Evolutionary conservation across 1,140 invertebrate genomes (phyloP).

Genomic region (Drosophila littoralis): DNA sequence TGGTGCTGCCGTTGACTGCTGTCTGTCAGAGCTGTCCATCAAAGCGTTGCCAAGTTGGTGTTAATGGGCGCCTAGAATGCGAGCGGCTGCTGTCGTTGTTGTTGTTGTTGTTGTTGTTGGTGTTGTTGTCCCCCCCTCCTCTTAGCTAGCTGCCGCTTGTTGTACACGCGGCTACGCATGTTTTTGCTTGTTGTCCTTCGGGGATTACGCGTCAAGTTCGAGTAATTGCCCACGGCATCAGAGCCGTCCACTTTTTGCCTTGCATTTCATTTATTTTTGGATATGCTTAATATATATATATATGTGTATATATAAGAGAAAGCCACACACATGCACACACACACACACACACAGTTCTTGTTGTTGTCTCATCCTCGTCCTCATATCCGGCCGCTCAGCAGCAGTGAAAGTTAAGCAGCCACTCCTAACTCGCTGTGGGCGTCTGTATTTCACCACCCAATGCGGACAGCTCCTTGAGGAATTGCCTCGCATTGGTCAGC

Average conservation of each 20-base stretch:
- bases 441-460: constrained; percentile 89
- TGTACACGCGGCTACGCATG: constrained; percentile 73
- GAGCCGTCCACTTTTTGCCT: constrained; percentile 45
- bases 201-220: constrained; percentile 77
- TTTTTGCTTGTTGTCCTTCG: constrained; percentile 82
- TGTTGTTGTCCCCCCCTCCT: background rate
- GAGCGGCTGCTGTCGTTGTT: constrained; percentile 31
- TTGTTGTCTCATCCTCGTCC: constrained; percentile 13
- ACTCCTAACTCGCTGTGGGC: constrained; percentile 75
- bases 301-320: constrained; percentile 48
- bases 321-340: constrained; percentile 50
- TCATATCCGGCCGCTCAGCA: constrained; percentile 54
- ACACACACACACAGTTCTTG: constrained; percentile 14
- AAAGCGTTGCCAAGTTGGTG: constrained; percentile 79
- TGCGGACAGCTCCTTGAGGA: constrained; percentile 94
- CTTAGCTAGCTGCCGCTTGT: constrained; percentile 36
- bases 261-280: constrained; percentile 81
- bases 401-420: constrained; percentile 55
- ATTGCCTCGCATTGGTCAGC: constrained; percentile 95
- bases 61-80: constrained; percentile 81
- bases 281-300: constrained; percentile 71
- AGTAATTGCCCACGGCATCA: constrained; percentile 67
- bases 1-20: constrained; percentile 61
- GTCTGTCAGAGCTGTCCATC: constrained; percentile 78
- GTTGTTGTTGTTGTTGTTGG: background rate